Conservation (phyloP, 2,888 invertebrate genomes). For the Vesta saturnalis region DNA sequence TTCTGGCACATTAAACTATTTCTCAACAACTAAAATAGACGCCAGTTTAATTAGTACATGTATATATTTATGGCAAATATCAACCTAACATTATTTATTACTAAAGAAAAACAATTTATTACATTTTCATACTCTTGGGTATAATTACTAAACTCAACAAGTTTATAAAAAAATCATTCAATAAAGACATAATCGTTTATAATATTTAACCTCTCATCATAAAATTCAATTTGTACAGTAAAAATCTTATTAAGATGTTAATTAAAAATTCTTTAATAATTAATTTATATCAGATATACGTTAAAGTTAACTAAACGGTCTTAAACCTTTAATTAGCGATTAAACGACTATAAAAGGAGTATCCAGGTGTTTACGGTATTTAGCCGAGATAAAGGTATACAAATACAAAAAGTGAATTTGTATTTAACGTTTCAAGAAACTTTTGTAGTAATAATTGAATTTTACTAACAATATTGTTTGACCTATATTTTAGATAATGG, state of each 20-base stretch:
- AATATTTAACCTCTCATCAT: too few species aligned
- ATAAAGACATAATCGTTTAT: too few species aligned
- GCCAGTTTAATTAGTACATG: slow-evolving; percentile 54
- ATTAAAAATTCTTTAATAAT: neutral
- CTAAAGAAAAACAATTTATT: slow-evolving; percentile 17
- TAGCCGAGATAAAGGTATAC: slow-evolving; percentile 15
- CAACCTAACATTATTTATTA: slow-evolving; percentile 40
- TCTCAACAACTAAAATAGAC: slow-evolving; percentile 1
- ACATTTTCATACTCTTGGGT: slow-evolving; percentile 3
- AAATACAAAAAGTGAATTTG: slow-evolving; percentile 4
- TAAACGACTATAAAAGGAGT: slow-evolving; percentile 17
- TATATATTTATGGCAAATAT: slow-evolving; percentile 55
- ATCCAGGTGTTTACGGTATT: slow-evolving; percentile 18
- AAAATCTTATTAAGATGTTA: neutral
- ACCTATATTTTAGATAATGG: slow-evolving; percentile 22
- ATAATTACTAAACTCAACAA: neutral
- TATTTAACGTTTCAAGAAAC: too few species aligned
- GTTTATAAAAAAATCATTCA: too few species aligned
- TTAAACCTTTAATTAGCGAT: neutral
- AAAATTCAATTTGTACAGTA: neutral
- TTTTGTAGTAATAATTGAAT: slow-evolving; percentile 5
- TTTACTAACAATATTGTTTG: slow-evolving; percentile 5
- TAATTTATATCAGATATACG: neutral
- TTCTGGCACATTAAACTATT: too few species aligned
- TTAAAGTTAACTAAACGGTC: neutral